phyloP scores from a whole-genome alignment of 2,888 invertebrate genomes.

The Lomographa bimaculata region DNA sequence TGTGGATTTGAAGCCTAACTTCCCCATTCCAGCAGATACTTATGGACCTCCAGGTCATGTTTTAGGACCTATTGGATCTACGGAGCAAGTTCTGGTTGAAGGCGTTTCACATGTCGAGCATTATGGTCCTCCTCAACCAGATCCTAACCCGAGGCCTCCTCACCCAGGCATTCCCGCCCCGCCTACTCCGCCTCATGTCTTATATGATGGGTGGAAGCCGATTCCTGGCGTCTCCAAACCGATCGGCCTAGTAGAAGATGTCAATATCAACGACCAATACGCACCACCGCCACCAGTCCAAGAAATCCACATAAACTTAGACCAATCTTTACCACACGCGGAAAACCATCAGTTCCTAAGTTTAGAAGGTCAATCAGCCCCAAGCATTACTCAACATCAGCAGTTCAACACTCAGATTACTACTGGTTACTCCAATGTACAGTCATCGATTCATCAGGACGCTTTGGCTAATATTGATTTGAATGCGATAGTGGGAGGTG shows the following conservation, averaged over 20 bases:
- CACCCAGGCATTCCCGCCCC: slow-evolving; percentile 89
- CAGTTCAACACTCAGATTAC: slow-evolving; percentile 61
- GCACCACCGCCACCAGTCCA: slow-evolving; percentile 60
- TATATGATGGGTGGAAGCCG: slow-evolving; percentile 94
- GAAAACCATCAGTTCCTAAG: slow-evolving; percentile 30
- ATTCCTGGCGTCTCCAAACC: slow-evolving; percentile 87
- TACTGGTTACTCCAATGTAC: slow-evolving; percentile 68
- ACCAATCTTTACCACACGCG: slow-evolving; percentile 48
- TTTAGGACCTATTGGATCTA: slow-evolving; percentile 63
- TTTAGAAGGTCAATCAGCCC: slow-evolving; percentile 20
- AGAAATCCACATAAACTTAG: slow-evolving; percentile 55
- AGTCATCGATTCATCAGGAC: too few species aligned
- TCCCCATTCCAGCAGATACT: slow-evolving; percentile 66
- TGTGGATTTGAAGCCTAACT: slow-evolving; percentile 67
- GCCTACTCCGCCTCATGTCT: slow-evolving; percentile 88
- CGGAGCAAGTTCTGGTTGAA: slow-evolving; percentile 65
- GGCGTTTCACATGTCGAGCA: slow-evolving; percentile 62
- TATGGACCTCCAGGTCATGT: slow-evolving; percentile 77
- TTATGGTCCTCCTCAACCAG: slow-evolving; percentile 85
- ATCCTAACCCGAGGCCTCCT: slow-evolving; percentile 83
- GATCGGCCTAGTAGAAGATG: slow-evolving; percentile 47
- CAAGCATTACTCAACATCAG: slow-evolving; percentile 39
- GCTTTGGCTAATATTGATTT: slow-evolving; percentile 68
- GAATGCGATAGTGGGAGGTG: slow-evolving; percentile 70
- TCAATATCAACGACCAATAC: slow-evolving; percentile 52